Evolutionary conservation across 2,888 invertebrate genomes (phyloP).

Genomic region (Brachylomia viminalis): DNA sequence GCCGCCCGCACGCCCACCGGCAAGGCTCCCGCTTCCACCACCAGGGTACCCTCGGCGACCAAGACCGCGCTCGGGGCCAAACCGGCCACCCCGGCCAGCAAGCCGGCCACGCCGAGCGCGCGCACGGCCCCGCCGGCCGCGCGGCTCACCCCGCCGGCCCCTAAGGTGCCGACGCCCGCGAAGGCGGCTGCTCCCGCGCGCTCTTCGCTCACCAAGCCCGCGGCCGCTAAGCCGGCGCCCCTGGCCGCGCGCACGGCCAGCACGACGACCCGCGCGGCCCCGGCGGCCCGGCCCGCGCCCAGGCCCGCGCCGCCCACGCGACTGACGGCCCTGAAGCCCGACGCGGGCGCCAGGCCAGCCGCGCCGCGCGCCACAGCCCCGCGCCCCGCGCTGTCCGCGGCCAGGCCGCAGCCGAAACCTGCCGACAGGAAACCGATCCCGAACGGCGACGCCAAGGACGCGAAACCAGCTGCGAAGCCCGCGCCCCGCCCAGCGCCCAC

Average conservation of each 20-base stretch:
- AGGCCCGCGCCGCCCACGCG: conserved; percentile 57
- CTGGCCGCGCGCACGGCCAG: conserved; percentile 49
- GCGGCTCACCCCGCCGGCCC: conserved; percentile 68
- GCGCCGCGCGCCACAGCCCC: conserved; percentile 61
- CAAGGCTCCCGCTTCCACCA: conserved; percentile 63
- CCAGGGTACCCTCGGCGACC: conserved; percentile 62
- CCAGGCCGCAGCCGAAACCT: conserved; percentile 70
- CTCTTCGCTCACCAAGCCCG: conserved; percentile 50
- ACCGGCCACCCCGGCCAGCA: conserved; percentile 54
- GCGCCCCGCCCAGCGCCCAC: conserved; percentile 67
- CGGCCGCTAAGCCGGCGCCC: conserved; percentile 52
- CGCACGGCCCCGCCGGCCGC: conserved; percentile 41
- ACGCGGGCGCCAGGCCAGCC: conserved; percentile 55
- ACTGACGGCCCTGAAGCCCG: conserved; percentile 51
- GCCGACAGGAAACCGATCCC: conserved; percentile 89
- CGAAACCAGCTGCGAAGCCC: conserved; percentile 69
- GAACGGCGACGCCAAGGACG: conserved; percentile 90
- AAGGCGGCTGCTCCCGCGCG: conserved; percentile 53
- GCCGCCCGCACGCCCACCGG: conserved; percentile 66
- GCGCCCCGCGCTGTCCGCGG: conserved; percentile 70
- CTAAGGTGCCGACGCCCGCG: conserved; percentile 61
- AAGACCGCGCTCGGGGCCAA: conserved; percentile 61
- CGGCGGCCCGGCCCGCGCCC: conserved; percentile 53
- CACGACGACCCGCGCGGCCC: conserved; percentile 38
- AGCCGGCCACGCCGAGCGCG: conserved; percentile 49